Conservation (phyloP, 2,888 invertebrate genomes). For the Graphium colonna region DNA sequence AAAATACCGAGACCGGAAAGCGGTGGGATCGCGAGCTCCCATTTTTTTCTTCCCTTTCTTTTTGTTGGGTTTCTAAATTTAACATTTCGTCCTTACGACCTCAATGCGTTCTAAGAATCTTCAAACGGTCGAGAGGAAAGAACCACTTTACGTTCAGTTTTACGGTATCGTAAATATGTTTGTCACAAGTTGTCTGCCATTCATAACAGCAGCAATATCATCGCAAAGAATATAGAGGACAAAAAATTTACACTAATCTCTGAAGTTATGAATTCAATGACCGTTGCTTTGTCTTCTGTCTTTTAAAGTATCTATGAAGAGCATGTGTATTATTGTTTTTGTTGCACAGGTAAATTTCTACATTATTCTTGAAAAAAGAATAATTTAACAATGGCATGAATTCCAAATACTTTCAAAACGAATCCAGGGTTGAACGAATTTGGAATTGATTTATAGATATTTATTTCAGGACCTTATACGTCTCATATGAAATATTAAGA, state of each 20-base stretch:
- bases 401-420: no score
- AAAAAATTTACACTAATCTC: no score
- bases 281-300: background rate
- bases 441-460: no score
- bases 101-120: slow-evolving; percentile 17
- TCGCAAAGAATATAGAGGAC: no score
- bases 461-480: no score
- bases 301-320: background rate
- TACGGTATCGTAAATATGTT: background rate
- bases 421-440: no score
- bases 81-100: slow-evolving; percentile 34
- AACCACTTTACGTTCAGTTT: background rate
- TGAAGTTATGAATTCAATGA: background rate
- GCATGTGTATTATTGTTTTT: background rate
- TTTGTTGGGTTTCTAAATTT: slow-evolving; percentile 41
- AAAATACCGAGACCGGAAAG: slow-evolving; percentile 59
- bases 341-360: no score
- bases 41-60: slow-evolving; percentile 47
- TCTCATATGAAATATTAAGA: no score
- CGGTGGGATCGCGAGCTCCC: slow-evolving; percentile 47
- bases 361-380: no score
- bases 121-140: background rate
- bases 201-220: no score
- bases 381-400: no score
- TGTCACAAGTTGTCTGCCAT: background rate